phyloP scores from a whole-genome alignment of 2,888 invertebrate species.

The Habrosyne pyritoides region DNA sequence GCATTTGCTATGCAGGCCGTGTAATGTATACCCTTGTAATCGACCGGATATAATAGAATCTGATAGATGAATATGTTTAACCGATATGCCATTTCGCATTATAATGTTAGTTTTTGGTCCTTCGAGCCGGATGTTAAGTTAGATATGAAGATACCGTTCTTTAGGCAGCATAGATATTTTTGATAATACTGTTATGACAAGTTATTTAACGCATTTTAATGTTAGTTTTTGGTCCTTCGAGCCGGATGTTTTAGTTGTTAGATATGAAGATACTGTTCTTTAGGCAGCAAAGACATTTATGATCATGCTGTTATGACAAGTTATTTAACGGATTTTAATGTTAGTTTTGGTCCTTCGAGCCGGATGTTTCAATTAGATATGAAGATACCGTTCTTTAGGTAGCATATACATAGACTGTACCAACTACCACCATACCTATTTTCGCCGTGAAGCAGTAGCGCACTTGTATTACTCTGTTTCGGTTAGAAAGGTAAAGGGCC shows the following conservation, averaged over 20 bases:
- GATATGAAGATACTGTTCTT: background rate
- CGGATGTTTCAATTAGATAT: background rate
- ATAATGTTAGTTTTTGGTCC: background rate
- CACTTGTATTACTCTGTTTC: too few relatives aligned
- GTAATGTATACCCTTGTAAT: conserved; percentile 4
- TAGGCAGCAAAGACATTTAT: background rate
- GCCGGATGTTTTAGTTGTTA: background rate
- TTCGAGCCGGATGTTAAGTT: background rate
- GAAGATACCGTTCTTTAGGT: background rate
- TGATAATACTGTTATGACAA: too few relatives aligned
- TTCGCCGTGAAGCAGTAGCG: too few relatives aligned
- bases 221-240: conserved; percentile 3
- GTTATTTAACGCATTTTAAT: background rate
- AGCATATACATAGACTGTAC: background rate
- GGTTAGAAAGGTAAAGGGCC: too few relatives aligned
- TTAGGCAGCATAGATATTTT: background rate
- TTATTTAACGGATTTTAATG: background rate
- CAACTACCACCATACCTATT: too few relatives aligned
- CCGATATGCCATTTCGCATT: background rate
- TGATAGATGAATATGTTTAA: conserved; percentile 4
- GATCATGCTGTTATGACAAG: too few relatives aligned
- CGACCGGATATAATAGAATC: conserved; percentile 6
- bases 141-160: background rate
- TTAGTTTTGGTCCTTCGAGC: conserved; percentile 4
- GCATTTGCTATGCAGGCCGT: background rate